Conservation (phyloP, 2,888 invertebrate genomes). For the Chaetogeoica ovagalla region DNA sequence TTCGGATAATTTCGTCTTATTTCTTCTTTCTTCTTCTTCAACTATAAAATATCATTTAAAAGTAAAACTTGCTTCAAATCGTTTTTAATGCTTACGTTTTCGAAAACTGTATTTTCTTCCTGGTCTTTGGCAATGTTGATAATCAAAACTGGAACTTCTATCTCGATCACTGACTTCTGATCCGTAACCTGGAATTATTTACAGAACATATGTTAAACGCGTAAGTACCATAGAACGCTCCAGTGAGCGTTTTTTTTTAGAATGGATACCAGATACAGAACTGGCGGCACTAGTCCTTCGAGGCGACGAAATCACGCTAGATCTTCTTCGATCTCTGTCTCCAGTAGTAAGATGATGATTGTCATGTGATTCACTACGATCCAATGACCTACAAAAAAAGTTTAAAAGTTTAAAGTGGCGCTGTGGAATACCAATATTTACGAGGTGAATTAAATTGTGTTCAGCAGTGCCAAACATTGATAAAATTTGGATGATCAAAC, state of each 20-base stretch:
- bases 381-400: slow-evolving; percentile 23
- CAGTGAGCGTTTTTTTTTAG: slow-evolving; percentile 40
- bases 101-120: slow-evolving; percentile 62
- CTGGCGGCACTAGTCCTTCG: slow-evolving; percentile 81
- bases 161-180: slow-evolving; percentile 76
- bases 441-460: no score
- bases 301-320: slow-evolving; percentile 60
- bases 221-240: slow-evolving; percentile 49
- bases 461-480: no score
- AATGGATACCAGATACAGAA: slow-evolving; percentile 70
- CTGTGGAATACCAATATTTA: no score
- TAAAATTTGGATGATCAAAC: no score
- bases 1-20: slow-evolving; percentile 58
- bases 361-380: slow-evolving; percentile 24
- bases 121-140: slow-evolving; percentile 57
- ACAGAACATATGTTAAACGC: slow-evolving; percentile 37
- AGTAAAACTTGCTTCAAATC: background rate
- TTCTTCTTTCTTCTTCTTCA: slow-evolving; percentile 63
- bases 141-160: slow-evolving; percentile 66
- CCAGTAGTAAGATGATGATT: slow-evolving; percentile 48
- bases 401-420: background rate
- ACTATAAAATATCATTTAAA: slow-evolving; percentile 50
- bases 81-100: slow-evolving; percentile 62
- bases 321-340: slow-evolving; percentile 60
- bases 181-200: slow-evolving; percentile 67